phyloP scores from a whole-genome alignment of 2,113 vertebrate species.

The Saguinus midas region DNA sequence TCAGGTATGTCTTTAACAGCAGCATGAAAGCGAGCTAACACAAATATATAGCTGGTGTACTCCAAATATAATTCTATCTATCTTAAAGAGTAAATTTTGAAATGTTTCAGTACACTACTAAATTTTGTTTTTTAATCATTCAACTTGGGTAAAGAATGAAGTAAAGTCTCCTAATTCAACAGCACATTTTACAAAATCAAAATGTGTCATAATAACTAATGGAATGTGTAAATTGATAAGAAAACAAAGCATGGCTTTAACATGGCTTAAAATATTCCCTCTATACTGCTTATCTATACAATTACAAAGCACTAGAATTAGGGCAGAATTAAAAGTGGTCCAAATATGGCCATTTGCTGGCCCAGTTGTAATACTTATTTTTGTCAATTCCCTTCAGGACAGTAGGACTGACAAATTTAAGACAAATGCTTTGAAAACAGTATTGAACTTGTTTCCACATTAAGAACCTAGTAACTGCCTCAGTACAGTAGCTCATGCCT shows the following conservation, averaged over 20 bases:
- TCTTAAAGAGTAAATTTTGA: not conserved
- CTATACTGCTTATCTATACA: not conserved
- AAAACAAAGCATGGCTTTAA: not conserved
- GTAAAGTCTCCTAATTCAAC: not conserved
- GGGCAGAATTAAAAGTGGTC: constrained; percentile 16
- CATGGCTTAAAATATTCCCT: not conserved
- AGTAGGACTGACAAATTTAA: not conserved
- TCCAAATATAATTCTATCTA: not conserved
- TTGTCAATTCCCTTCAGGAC: not conserved
- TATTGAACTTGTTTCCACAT: not conserved
- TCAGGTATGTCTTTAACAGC: too few species aligned
- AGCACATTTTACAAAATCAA: not conserved
- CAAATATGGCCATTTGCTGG: not conserved
- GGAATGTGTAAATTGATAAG: not conserved
- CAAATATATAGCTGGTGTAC: not conserved
- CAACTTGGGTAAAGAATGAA: not conserved
- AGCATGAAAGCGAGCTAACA: too few species aligned
- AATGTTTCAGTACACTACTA: not conserved
- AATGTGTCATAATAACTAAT: not conserved
- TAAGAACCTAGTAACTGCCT: not conserved
- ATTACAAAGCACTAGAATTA: constrained; percentile 18
- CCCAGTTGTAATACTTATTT: not conserved
- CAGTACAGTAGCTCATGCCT: too few species aligned
- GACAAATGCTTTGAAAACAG: not conserved
- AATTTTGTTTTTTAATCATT: not conserved